phyloP scores from a whole-genome alignment of 2,888 invertebrate genomes.

The Trichacis sp. region DNA sequence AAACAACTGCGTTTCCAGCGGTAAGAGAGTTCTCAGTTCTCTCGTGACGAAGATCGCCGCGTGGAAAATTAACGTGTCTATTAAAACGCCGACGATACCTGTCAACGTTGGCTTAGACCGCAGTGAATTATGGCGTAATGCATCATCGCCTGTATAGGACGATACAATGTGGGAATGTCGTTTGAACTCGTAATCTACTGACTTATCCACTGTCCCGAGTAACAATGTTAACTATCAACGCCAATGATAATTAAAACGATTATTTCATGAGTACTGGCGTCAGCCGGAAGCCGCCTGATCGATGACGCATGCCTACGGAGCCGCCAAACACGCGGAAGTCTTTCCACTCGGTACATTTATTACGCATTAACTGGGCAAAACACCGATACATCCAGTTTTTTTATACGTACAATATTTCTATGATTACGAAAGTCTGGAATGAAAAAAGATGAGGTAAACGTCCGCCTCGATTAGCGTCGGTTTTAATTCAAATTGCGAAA shows the following conservation, averaged over 20 bases:
- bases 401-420: too few species aligned
- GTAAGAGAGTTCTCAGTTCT: too few species aligned
- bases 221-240: constrained; percentile 36
- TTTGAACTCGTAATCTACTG: constrained; percentile 48
- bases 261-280: constrained; percentile 35
- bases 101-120: constrained; percentile 52
- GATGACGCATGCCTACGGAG: constrained; percentile 33
- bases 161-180: constrained; percentile 49
- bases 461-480: too few species aligned
- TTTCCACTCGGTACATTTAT: constrained; percentile 24
- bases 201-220: constrained; percentile 42
- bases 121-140: constrained; percentile 58
- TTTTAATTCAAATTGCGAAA: too few species aligned
- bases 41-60: constrained; percentile 43
- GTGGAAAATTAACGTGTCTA: constrained; percentile 62
- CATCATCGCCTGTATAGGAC: constrained; percentile 48
- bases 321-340: constrained; percentile 23
- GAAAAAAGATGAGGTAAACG: too few species aligned
- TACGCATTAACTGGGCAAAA: constrained; percentile 26
- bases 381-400: neutral
- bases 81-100: constrained; percentile 59
- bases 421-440: too few species aligned
- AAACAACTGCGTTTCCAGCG: too few species aligned
- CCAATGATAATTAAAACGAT: constrained; percentile 43
- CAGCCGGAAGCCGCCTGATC: constrained; percentile 31